Conservation (phyloP, 2,888 invertebrate genomes). For the Hermaeophaga mercurialis region DNA sequence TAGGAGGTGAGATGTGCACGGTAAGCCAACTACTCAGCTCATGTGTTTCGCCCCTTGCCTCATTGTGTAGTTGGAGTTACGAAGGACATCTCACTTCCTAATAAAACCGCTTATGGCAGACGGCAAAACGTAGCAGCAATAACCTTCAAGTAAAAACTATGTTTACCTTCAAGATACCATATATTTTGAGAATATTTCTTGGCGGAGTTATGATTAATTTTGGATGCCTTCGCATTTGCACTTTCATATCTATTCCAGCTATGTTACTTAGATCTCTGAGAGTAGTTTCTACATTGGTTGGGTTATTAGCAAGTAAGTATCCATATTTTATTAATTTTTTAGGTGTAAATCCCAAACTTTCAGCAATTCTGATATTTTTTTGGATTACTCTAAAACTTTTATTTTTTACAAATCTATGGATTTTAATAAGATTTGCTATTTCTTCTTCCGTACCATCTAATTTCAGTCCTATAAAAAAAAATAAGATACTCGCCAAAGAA, state of each 20-base stretch:
- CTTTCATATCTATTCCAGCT: constrained; percentile 63
- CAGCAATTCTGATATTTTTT: constrained; percentile 62
- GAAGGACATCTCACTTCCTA: too few species aligned
- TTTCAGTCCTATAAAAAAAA: constrained; percentile 53
- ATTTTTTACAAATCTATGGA: constrained; percentile 52
- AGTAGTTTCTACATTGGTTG: constrained; percentile 63
- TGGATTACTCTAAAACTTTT: constrained; percentile 61
- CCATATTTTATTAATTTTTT: constrained; percentile 64
- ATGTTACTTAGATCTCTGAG: constrained; percentile 62
- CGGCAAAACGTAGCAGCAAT: too few species aligned
- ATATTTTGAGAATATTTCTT: constrained; percentile 61
- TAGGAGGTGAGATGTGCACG: too few species aligned
- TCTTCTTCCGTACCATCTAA: constrained; percentile 54
- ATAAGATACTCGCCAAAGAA: too few species aligned
- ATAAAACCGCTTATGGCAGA: too few species aligned
- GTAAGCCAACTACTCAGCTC: too few species aligned
- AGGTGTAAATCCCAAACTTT: constrained; percentile 62
- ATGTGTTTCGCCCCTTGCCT: too few species aligned
- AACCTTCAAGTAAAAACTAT: too few species aligned
- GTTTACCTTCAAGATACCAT: constrained; percentile 60
- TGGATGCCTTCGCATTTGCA: constrained; percentile 63
- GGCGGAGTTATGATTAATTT: constrained; percentile 67
- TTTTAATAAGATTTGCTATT: constrained; percentile 52
- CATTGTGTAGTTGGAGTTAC: too few species aligned
- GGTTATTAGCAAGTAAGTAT: constrained; percentile 65